Percentiles rank a stretch among this genome's conserved stretches.
phyloP scores from a whole-genome alignment of 2,888 invertebrate species.

The Tineola bisselliella region DNA sequence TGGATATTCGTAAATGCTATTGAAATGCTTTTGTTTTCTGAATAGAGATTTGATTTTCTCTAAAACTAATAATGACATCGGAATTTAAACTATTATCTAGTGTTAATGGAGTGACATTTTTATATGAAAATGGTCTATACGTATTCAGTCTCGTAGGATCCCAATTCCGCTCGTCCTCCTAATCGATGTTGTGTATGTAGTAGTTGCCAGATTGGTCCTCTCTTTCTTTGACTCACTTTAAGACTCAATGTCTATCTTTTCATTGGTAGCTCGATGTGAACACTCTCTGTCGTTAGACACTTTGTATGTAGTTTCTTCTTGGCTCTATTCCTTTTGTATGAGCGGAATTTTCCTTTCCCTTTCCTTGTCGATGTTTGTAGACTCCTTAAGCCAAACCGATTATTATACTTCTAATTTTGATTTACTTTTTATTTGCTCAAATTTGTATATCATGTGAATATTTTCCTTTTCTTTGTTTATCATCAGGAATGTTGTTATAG shows the following conservation, averaged over 20 bases:
- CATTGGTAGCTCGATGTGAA: slow-evolving; percentile 48
- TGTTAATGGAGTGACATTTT: neutral
- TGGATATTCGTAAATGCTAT: too few relatives aligned
- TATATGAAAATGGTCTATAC: slow-evolving; percentile 34
- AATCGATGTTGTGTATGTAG: slow-evolving; percentile 64
- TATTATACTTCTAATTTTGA: neutral
- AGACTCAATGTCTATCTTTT: slow-evolving; percentile 27
- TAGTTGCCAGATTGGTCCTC: slow-evolving; percentile 44
- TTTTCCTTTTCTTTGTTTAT: too few relatives aligned
- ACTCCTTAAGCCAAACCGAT: slow-evolving; percentile 46
- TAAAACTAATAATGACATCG: neutral
- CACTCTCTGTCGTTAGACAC: slow-evolving; percentile 57
- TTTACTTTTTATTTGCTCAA: too few relatives aligned
- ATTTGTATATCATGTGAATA: too few relatives aligned
- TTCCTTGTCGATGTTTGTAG: slow-evolving; percentile 47
- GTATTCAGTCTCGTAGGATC: slow-evolving; percentile 54
- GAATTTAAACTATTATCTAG: neutral
- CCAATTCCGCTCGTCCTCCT: slow-evolving; percentile 52
- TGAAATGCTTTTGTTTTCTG: too few relatives aligned
- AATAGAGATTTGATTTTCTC: too few relatives aligned
- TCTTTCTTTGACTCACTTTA: slow-evolving; percentile 9
- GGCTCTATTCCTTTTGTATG: slow-evolving; percentile 39
- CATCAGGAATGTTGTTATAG: too few relatives aligned
- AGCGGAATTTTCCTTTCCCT: slow-evolving; percentile 47
- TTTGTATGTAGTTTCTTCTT: slow-evolving; percentile 53